Evolutionary conservation across 2,888 invertebrate species (phyloP), one percentile per base, ranked within the genome.

Genomic region (Parapristionchus giblindavisi): DNA sequence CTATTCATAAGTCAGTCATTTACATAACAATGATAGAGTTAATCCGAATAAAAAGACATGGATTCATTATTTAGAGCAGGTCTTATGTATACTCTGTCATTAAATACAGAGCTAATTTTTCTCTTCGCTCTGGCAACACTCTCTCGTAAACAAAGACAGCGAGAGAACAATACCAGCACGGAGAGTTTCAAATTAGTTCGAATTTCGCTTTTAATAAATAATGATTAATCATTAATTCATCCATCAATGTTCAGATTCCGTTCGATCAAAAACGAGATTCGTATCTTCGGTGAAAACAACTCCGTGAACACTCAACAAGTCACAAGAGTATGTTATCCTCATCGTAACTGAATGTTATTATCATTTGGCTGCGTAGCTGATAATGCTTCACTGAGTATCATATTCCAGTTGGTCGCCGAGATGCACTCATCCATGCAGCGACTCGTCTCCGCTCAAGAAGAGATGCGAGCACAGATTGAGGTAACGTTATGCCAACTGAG

Each of bases 381-480:
- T 24, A 24, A 17, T 51, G 14, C 14, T 14, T n/a, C n/a, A n/a
- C 11, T 43, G 61, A 34, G 6, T 38, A 51, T 51, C n/a, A 11
- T 32, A 8, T 61, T 84, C 77, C 66, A 87, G 79, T 78, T 87
- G 40, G 86, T 87, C 32, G 79, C 81, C 27, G 87, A 87, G 76
- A 87, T 87, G 87, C 85, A 87, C 79, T 83, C 81, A 38, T 83
- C 85, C 29, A 87, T 87, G 85, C 85, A 85, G 66, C 83, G 81
- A 75, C 77, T 87, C 61, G 68, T 84, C n/a, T 78, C 77, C 17
- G 82, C 85, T 8, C 85, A 86, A 61, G 86, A 87, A 29, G 87
- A 87, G 76, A 87, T 87, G 85, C 74, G 85, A 61, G 82, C 84
- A 40, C 87, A 87, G 78, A 86, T 87, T 66, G 87, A 87, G 70